Percentiles rank a stretch among this genome's conserved stretches.
Conservation (phyloP, 2,797 vertebrate species). For the Alosa sapidissima region DNA sequence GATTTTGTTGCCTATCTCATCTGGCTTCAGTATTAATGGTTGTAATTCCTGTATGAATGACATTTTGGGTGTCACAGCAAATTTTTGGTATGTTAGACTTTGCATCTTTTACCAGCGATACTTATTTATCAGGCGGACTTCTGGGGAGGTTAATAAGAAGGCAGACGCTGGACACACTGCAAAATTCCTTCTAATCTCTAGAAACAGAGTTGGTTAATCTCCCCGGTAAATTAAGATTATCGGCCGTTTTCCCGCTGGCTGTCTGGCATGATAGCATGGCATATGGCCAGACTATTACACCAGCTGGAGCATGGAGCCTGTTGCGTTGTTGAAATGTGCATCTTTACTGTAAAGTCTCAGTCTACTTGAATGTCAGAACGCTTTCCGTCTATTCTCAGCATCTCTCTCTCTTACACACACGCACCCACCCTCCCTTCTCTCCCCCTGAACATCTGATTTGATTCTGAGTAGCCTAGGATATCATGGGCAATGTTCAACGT, state of each 20-base stretch:
- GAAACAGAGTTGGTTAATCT: neutral
- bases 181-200: neutral
- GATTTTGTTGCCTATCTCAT: neutral
- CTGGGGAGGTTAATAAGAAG: neutral
- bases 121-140: neutral
- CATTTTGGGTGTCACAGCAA: neutral
- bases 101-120: neutral
- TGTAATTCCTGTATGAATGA: neutral
- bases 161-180: neutral
- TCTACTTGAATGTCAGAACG: neutral
- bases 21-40: neutral
- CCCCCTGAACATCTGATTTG: neutral
- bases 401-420: neutral
- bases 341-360: neutral
- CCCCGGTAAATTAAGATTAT: slow-evolving; percentile 3
- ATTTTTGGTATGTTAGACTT: neutral
- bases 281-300: neutral
- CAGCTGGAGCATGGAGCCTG: neutral
- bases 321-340: neutral
- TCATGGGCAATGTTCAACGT: neutral
- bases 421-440: neutral
- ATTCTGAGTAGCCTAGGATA: neutral
- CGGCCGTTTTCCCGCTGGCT: neutral
- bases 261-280: neutral
- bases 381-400: neutral